These are phyloP conservation scores for Dinothrombium tinctorium DNA, from an alignment of 1,140 invertebrate species.

Conservation along the genomic window DNA sequence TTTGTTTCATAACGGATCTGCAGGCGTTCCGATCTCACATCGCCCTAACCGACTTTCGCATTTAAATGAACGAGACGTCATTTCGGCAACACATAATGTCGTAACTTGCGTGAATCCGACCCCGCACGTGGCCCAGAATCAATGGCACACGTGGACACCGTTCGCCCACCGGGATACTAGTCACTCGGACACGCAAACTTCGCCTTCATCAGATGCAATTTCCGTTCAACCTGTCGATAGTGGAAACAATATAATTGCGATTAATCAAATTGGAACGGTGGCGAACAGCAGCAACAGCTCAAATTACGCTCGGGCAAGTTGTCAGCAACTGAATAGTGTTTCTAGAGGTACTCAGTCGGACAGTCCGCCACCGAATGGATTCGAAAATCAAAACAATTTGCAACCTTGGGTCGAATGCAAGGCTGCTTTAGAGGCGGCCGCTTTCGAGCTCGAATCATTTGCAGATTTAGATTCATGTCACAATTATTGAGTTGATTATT, in stretches of 20 bases:
- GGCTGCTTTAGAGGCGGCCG: constrained; percentile 12
- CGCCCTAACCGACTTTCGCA: not conserved
- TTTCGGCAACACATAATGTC: constrained; percentile 8
- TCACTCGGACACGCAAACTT: not conserved
- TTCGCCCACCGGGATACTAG: not conserved
- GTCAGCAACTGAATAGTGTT: not conserved
- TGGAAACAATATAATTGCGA: not conserved
- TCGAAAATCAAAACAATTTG: not conserved
- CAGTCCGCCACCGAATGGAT: not conserved
- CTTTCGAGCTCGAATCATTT: constrained; percentile 12
- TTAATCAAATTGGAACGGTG: not conserved
- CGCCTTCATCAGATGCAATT: not conserved
- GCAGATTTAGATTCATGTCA: constrained; percentile 11
- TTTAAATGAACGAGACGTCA: constrained; percentile 2
- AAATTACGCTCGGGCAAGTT: not conserved
- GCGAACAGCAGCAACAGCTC: not conserved
- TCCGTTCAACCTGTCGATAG: not conserved
- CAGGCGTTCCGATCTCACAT: not conserved
- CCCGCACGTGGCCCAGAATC: not conserved
- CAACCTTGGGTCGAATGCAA: constrained; percentile 14
- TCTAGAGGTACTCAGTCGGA: not conserved
- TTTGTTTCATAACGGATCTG: not conserved
- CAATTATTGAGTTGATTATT: constrained; percentile 8
- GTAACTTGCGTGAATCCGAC: constrained; percentile 10
- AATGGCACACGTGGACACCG: not conserved